Conservation (phyloP, 1,140 invertebrate species). For the Eulimnadia texana region DNA sequence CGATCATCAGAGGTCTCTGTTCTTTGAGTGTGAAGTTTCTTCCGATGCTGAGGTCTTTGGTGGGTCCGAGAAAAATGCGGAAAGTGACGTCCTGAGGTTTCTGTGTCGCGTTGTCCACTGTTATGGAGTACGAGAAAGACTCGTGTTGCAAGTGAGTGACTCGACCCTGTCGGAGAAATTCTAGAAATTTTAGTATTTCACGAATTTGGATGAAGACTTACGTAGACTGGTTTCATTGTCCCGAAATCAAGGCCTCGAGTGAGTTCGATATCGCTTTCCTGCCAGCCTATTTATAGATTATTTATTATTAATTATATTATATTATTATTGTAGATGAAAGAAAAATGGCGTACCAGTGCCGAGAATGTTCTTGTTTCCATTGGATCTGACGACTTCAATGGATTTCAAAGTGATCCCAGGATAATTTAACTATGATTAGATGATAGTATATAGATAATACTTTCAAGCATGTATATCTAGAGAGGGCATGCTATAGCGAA, state of each 20-base stretch:
- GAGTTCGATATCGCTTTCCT: conserved; percentile 53
- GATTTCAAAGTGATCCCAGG: neutral
- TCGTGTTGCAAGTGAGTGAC: conserved; percentile 60
- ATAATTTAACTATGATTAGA: neutral
- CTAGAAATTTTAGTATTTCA: neutral
- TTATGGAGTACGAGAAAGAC: conserved; percentile 42
- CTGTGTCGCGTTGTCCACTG: conserved; percentile 40
- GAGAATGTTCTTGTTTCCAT: neutral
- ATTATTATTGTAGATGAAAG: neutral
- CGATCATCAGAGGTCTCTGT: conserved; percentile 53
- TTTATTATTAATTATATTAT: conserved; percentile 33
- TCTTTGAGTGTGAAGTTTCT: conserved; percentile 43
- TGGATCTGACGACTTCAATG: neutral
- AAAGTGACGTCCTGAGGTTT: conserved; percentile 44
- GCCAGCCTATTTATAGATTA: too few species aligned
- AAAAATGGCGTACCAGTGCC: neutral
- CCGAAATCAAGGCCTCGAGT: conserved; percentile 60
- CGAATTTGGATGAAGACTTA: neutral
- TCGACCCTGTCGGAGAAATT: conserved; percentile 32
- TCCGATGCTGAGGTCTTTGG: conserved; percentile 48
- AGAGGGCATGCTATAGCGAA: too few species aligned
- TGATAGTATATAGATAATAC: too few species aligned
- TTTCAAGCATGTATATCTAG: too few species aligned
- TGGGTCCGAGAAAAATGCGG: conserved; percentile 58
- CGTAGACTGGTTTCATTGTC: conserved; percentile 44